phyloP scores from a whole-genome alignment of 2,113 vertebrate species.

The Elaphurus davidianus region DNA sequence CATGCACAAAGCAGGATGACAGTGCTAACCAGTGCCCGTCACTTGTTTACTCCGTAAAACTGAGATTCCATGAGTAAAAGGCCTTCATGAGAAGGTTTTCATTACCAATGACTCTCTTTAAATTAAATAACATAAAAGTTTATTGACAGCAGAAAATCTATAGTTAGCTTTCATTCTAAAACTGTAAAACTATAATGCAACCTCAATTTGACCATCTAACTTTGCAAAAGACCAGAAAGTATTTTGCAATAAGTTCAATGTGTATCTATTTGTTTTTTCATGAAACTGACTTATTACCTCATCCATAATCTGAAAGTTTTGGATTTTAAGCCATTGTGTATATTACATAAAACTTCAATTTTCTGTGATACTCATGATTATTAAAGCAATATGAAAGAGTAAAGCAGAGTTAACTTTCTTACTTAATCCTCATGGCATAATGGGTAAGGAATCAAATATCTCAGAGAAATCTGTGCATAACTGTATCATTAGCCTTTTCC shows the following conservation, averaged over 20 bases:
- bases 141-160: neutral
- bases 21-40: neutral
- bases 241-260: neutral
- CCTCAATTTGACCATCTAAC: neutral
- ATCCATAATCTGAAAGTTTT: neutral
- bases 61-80: neutral
- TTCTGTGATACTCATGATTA: neutral
- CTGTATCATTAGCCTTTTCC: neutral
- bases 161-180: neutral
- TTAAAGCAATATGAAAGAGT: neutral
- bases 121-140: neutral
- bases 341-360: neutral
- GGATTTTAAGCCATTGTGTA: neutral
- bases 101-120: neutral
- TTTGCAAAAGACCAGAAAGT: neutral
- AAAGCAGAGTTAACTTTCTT: neutral
- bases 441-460: neutral
- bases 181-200: neutral
- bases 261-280: neutral
- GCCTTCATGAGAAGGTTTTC: neutral
- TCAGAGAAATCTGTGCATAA: accelerated
- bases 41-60: neutral
- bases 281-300: neutral
- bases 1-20: neutral
- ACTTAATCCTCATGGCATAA: neutral